phyloP scores from a whole-genome alignment of 1,140 invertebrate species.

The Drosophila sp. region DNA sequence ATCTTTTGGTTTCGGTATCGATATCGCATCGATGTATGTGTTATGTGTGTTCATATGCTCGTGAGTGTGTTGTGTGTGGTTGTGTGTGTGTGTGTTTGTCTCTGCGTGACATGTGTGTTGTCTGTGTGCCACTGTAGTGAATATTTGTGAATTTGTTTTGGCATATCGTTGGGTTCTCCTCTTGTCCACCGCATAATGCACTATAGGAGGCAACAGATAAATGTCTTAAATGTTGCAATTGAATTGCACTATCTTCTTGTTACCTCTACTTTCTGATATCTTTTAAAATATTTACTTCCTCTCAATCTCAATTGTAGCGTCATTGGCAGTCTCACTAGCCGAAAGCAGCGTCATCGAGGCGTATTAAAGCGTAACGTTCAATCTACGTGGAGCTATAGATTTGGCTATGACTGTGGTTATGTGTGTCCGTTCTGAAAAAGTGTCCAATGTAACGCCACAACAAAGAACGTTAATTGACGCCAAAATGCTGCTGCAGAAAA shows the following conservation, averaged over 20 bases:
- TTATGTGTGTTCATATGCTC: conserved; percentile 29
- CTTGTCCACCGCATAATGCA: conserved; percentile 23
- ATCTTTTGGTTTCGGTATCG: conserved; percentile 48
- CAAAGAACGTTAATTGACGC: conserved; percentile 83
- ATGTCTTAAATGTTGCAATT: no score
- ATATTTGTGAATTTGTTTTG: conserved; percentile 76
- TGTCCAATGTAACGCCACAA: conserved; percentile 84
- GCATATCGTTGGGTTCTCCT: conserved; percentile 58
- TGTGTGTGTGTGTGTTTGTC: conserved; percentile 32
- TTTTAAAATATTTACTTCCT: not conserved
- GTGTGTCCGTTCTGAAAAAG: conserved; percentile 58
- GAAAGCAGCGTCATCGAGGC: conserved; percentile 41
- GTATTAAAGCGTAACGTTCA: conserved; percentile 75
- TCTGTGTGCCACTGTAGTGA: conserved; percentile 47
- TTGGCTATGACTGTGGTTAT: conserved; percentile 50
- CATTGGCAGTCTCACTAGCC: conserved; percentile 7
- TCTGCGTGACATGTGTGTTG: conserved; percentile 38
- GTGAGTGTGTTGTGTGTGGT: conserved; percentile 25
- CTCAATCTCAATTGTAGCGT: conserved; percentile 16
- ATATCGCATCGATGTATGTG: conserved; percentile 38
- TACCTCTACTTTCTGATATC: not conserved
- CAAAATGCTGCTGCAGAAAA: conserved; percentile 69
- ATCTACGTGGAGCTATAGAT: conserved; percentile 65
- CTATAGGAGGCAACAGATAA: conserved; percentile 25
- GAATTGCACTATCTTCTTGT: no score